Percentiles rank a stretch among this genome's conserved stretches.
phyloP scores from a whole-genome alignment of 2,888 invertebrate genomes.

The Agapostemon virescens region DNA sequence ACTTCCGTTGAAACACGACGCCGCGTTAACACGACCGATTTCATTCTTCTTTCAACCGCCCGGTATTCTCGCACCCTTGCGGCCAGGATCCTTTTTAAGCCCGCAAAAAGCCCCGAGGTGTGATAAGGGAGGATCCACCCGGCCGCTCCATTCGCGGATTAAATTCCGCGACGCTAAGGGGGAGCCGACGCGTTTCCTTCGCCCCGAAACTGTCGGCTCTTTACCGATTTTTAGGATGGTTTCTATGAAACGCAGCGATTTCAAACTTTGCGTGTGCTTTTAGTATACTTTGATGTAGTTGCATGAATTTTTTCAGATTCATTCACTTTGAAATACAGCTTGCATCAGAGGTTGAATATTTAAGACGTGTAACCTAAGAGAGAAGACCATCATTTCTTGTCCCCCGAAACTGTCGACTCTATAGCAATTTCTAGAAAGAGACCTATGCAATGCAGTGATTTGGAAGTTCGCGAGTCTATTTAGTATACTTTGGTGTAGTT shows the following conservation, averaged over 20 bases:
- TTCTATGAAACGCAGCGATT: not conserved
- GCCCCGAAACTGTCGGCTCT: too few species aligned
- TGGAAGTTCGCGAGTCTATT: not conserved
- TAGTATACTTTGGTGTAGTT: not conserved
- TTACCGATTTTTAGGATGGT: too few species aligned
- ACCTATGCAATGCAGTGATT: not conserved
- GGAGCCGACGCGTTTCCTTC: not conserved
- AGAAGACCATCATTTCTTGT: too few species aligned
- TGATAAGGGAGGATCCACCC: slow-evolving; percentile 19
- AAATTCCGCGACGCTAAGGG: not conserved
- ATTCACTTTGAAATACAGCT: not conserved
- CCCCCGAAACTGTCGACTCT: too few species aligned
- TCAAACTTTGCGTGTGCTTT: not conserved
- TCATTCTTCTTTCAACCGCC: slow-evolving; percentile 16
- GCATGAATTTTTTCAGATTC: not conserved
- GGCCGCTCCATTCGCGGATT: not conserved
- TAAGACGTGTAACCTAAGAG: too few species aligned
- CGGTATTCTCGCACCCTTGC: not conserved
- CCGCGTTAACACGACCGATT: slow-evolving; percentile 39
- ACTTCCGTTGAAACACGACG: slow-evolving; percentile 36
- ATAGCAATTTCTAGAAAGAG: too few species aligned
- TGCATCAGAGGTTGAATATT: too few species aligned
- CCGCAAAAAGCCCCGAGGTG: slow-evolving; percentile 7
- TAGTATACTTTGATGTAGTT: not conserved
- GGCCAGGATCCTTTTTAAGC: not conserved